Conservation (phyloP, 2,888 invertebrate species). For the Maniola hyperantus region DNA sequence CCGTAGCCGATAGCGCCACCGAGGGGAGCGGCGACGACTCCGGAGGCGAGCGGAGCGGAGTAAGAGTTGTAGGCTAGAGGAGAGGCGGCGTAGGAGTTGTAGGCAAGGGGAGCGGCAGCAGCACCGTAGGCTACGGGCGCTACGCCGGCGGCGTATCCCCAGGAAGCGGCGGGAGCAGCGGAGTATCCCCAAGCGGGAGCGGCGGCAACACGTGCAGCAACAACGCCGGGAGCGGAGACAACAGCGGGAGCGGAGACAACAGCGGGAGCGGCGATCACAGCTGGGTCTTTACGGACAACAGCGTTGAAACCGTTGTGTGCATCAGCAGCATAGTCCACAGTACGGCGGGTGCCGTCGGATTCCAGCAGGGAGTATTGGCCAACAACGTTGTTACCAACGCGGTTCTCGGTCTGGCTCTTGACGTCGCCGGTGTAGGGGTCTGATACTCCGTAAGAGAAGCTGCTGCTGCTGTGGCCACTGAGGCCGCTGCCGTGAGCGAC, state of each 20-base stretch:
- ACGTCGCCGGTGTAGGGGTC: constrained; percentile 78
- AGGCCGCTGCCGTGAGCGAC: constrained; percentile 52
- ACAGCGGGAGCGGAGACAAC: constrained; percentile 19
- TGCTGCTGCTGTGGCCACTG: constrained; percentile 61
- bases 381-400: constrained; percentile 74
- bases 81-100: constrained; percentile 31
- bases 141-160: constrained; percentile 25
- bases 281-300: constrained; percentile 74
- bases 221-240: constrained; percentile 31
- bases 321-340: constrained; percentile 80
- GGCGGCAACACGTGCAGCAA: constrained; percentile 40
- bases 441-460: constrained; percentile 77
- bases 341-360: constrained; percentile 77
- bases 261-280: constrained; percentile 45
- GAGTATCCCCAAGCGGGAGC: constrained; percentile 37
- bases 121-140: constrained; percentile 42
- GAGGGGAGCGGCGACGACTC: constrained; percentile 40
- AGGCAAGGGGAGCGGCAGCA: constrained; percentile 40
- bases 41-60: constrained; percentile 24
- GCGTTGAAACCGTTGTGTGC: constrained; percentile 79
- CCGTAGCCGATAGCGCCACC: constrained; percentile 40
- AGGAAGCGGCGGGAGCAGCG: constrained; percentile 35
- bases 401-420: constrained; percentile 74
- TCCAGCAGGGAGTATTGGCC: constrained; percentile 78
- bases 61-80: constrained; percentile 37